Percentiles rank a stretch among this genome's conserved stretches.
phyloP scores from a whole-genome alignment of 2,888 invertebrate genomes.

The Xestobium rufovillosum region DNA sequence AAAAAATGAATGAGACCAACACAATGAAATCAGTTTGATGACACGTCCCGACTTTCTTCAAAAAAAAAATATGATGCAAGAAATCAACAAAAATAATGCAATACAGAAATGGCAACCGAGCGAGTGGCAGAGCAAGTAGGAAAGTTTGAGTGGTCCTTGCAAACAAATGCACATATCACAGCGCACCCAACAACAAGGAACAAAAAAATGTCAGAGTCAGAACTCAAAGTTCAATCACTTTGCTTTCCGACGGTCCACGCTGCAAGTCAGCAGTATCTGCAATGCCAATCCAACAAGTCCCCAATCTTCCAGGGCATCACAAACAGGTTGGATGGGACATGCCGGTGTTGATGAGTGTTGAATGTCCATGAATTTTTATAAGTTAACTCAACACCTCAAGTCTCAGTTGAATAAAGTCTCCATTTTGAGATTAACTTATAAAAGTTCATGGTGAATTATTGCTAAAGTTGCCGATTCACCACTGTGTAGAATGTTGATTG shows the following conservation, averaged over 20 bases:
- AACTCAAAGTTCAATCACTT: constrained; percentile 8
- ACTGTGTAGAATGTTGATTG: too few species aligned
- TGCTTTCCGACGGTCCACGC: constrained; percentile 6
- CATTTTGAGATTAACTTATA: too few species aligned
- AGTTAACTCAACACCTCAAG: too few species aligned
- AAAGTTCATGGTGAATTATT: too few species aligned
- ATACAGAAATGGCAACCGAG: constrained; percentile 37
- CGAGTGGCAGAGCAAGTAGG: constrained; percentile 49
- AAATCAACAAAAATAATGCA: constrained; percentile 25
- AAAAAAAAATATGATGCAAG: constrained; percentile 11
- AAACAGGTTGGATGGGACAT: too few species aligned
- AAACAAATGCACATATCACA: constrained; percentile 48
- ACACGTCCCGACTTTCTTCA: constrained; percentile 2
- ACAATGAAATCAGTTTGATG: constrained; percentile 1
- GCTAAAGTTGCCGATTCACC: too few species aligned
- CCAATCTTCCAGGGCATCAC: too few species aligned
- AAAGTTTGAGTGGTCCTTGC: constrained; percentile 78
- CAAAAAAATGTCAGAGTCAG: constrained; percentile 27
- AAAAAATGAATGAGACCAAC: constrained; percentile 14
- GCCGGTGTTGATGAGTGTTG: too few species aligned
- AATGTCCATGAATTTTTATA: too few species aligned
- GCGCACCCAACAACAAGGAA: constrained; percentile 44
- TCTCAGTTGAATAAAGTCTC: too few species aligned
- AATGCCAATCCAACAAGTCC: too few species aligned
- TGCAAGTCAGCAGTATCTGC: too few species aligned